Base-by-base conservation (phyloP, 2,113 vertebrate genomes). In the Engraulis encrasicolus region DNA sequence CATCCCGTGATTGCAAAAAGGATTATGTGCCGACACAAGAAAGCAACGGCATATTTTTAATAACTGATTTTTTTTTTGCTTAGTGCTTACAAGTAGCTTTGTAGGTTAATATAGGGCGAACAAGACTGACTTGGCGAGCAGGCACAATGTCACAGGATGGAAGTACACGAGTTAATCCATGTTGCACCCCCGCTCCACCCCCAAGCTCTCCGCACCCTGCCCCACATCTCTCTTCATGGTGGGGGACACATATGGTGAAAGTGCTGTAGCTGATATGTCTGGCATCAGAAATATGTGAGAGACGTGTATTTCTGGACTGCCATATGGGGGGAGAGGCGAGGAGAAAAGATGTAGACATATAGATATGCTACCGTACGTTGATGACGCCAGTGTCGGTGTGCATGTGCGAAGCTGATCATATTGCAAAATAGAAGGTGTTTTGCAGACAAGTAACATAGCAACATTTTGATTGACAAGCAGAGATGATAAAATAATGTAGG, bases 21-120 rank as follows among this genome's bases (percentile, higher is more conserved):
- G 92, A 95, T 95, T 93, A 95, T 45, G 89, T 81, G 88, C 82
- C 87, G 84, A 78, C 27, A 48, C 77, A 87, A 9, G 50, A 71
- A 31, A 74, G 31, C 4, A 89, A 85, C n/a, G 83, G 84, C 85
- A 88, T 87, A 83, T 87, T 61, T 61, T 61, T 61, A 12, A 3
- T 89, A 82, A 83, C 86, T 78, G 82, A n/a, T n/a, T n/a, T n/a
- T n/a, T n/a, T n/a, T 50, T 84, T 85, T 88, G 90, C 91, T 93
- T 92, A 90, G 90, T 89, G 86, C 88, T 89, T 87, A 83, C 74
- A 40, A 88, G 87, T 89, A 87, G 88, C 80, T 34, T 83, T 50
- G 78, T 45, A 54, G 81, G 50, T 34, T 86, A 40, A 79, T 81
- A 85, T 78, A 23, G 82, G 50, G 78, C 52, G 36, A 82, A 86